Base-by-base conservation (phyloP, 2,888 invertebrate species). In the Lycophotia porphyrea region DNA sequence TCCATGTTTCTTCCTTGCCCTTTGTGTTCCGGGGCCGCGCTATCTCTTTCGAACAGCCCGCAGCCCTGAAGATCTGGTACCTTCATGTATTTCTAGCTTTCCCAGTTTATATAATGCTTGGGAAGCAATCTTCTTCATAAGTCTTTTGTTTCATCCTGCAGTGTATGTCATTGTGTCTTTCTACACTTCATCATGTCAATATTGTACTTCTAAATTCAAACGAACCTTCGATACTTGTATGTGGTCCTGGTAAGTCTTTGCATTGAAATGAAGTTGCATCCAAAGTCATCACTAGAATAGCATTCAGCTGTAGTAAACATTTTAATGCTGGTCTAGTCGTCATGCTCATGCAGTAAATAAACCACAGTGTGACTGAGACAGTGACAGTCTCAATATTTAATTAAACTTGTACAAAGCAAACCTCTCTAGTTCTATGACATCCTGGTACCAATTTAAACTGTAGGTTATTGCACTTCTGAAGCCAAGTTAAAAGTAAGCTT, bases 391-490 rank as follows among this genome's bases (percentile, higher is more conserved):
- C 42, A 74, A 74, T 44, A 34, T 75, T 74, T 36, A 64, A 74
- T 27, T 55, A 1, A 76, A 66, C 44, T 55, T 36, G 11, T 55
- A 58, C 31, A 67, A 75, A 76, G 67, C 21, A n/a, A 76, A 39
- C 15, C 15, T 58, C n/a, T 31, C 15, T 15, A 58, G n/a, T 75
- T 39, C 31, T 44, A n/a, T 58, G 76, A 67, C 42, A 24, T 27
- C 75, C 75, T 74, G 36, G 72, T 73, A 58, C 42, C 21, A 31
- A 39, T 15, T 74, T 34, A 18, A 52, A 42, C 34, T 44, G 76
- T 21, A 31, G 31, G 18, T 58, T 8, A 31, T 52, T 27, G 27
- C 27, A 27, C 55, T 49, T 24, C 15, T 21, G 21, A 60, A 34
- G 60, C 60, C 60, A 42, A 24, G 52, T 52, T 21, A 52, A n/a